Percentiles rank a stretch among this genome's conserved stretches.
Evolutionary conservation across 2,113 vertebrate species (phyloP).

Genomic region (Scomber colias): DNA sequence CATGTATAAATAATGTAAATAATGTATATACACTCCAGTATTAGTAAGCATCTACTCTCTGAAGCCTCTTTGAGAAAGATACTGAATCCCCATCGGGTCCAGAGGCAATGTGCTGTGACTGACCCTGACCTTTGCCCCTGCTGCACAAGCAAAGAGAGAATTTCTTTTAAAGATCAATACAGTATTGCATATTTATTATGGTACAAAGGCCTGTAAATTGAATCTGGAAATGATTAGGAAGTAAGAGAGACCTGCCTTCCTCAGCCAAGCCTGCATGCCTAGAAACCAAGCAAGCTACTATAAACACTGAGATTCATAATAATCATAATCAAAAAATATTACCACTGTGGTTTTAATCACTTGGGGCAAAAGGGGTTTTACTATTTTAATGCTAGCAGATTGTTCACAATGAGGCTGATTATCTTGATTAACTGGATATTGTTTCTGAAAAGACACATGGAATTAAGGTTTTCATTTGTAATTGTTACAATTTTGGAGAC

Average conservation of each 20-base stretch:
- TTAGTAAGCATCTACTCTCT: not conserved
- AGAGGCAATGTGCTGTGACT: conserved; percentile 36
- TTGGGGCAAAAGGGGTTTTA: not conserved
- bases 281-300: not conserved
- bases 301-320: not conserved
- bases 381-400: not conserved
- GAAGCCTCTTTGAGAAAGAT: conserved; percentile 14
- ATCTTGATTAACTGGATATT: not conserved
- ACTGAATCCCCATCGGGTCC: conserved; percentile 2
- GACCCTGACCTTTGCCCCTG: conserved; percentile 62
- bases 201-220: conserved; percentile 55
- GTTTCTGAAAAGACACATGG: not conserved
- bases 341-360: not conserved
- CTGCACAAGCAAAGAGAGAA: conserved; percentile 60
- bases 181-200: conserved; percentile 62
- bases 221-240: conserved; percentile 56
- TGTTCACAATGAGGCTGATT: conserved; percentile 5
- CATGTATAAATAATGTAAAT: too few relatives aligned
- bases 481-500: too few relatives aligned
- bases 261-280: not conserved
- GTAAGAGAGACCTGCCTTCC: conserved; percentile 1
- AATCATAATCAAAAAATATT: not conserved
- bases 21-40: not conserved
- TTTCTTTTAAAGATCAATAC: conserved; percentile 70
- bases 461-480: too few relatives aligned